phyloP scores from a whole-genome alignment of 64 coral and sea anemone species.

The Pocillopora damicornis region DNA sequence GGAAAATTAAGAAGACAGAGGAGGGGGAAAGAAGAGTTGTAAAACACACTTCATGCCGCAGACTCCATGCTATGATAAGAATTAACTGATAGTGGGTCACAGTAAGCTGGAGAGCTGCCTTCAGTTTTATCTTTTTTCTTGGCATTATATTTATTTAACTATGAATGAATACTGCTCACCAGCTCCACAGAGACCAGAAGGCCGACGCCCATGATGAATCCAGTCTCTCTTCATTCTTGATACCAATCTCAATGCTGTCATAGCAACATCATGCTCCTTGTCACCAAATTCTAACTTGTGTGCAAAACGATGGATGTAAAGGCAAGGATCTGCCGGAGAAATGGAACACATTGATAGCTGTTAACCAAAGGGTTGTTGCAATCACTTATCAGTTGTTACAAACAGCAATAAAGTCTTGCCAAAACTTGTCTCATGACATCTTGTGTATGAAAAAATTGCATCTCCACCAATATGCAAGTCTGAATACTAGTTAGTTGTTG shows the following conservation, averaged over 20 bases:
- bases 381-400: background rate
- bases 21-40: too few species aligned
- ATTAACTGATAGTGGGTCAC: too few species aligned
- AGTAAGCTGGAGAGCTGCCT: too few species aligned
- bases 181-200: constrained; percentile 97
- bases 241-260: constrained; percentile 89
- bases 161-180: constrained; percentile 10
- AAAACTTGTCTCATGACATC: too few species aligned
- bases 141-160: too few species aligned
- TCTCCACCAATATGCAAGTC: too few species aligned
- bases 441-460: too few species aligned
- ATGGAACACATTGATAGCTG: background rate
- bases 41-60: too few species aligned
- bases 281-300: constrained; percentile 95
- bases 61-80: too few species aligned
- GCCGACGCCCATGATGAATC: constrained; percentile 98
- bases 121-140: too few species aligned
- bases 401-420: background rate
- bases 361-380: background rate
- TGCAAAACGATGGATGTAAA: constrained; percentile 98
- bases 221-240: constrained; percentile 96
- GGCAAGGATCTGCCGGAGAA: constrained; percentile 71
- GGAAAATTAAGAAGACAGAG: too few species aligned
- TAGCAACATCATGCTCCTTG: constrained; percentile 95
- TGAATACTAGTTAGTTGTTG: too few species aligned